Base-by-base conservation (phyloP, 2,888 invertebrate species). In the Allacma fusca region DNA sequence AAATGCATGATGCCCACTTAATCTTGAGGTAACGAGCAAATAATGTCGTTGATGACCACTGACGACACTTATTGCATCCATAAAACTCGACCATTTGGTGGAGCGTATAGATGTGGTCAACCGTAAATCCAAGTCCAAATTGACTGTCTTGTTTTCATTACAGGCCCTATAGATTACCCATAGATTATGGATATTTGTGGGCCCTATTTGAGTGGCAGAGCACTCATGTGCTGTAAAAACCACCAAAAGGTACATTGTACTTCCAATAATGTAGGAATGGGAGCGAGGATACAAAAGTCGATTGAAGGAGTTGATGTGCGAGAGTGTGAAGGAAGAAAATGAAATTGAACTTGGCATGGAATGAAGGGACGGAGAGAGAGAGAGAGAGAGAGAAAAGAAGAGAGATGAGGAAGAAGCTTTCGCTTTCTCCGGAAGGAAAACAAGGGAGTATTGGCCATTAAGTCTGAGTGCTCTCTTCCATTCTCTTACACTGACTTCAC, bases 381-480 rank as follows among this genome's bases (percentile, higher is more conserved):
- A 26, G 26, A 57, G 28, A 50, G 44, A 26, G 70, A 50, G 50
- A 26, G 70, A 29, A 40, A n/a, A n/a, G n/a, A 34, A 23, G 70
- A 24, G 50, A 16, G 19, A 50, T 21, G 57, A 71, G 57, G 13
- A 71, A 71, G 71, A 57, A 50, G 57, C 59, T 57, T 71, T 71
- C 57, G 71, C 71, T 71, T 71, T 71, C 71, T 71, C 71, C 71
- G 71, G 71, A 71, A 71, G 59, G 71, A 71, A 71, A 71, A 71
- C 71, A 71, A 57, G 71, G 57, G 57, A 71, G 57, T 71, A 71
- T 71, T 71, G 71, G 57, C 71, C 71, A 71, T 71, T 71, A 71
- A 71, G 57, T 71, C 57, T 50, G 71, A 71, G 71, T 71, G 71
- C 71, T 57, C 29, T 59, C 44, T 28, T 26, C 21, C 44, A 26